Base-by-base conservation (phyloP, 2,113 vertebrate species). In the Forbesichthys agassizii region DNA sequence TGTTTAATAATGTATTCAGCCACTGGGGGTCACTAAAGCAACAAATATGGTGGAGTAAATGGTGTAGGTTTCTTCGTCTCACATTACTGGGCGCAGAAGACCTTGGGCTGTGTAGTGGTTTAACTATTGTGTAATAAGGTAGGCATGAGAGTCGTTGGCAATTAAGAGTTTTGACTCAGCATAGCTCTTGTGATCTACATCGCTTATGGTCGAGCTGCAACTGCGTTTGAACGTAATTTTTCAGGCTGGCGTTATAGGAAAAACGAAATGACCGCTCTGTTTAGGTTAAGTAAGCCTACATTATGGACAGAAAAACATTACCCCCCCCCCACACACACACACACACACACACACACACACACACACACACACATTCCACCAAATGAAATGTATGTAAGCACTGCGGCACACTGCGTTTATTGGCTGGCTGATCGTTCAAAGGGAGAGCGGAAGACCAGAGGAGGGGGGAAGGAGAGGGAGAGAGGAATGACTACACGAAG, bases 11-110 rank as follows among this genome's bases (percentile, higher is more conserved):
- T 66, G 67, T 76, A 72, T 88, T 77, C 88, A 83, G 83, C 90
- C 90, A 89, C 88, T 91, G 86, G 90, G 90, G 90, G 88, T 90
- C 88, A 88, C 87, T 86, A 80, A 84, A 87, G 85, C 86, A 84
- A 82, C 88, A 85, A 66, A 88, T 85, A 88, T 83, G 74, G 70
- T 69, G 68, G 66, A 61, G 73, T 69, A 85, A 67, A 71, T 48
- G 65, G 65, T 73, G 71, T 48, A 14, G 66, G 67, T 80, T 81
- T 80, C 85, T 73, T 83, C 88, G 82, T 88, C 77, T 85, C 85
- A 63, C 46, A 88, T 84, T 78, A 81, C 84, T 85, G 85, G 75
- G 70, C 64, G 73, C 56, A 64, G 69, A 42, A 81, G 76, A 79
- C 83, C 84, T 84, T 79, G 77, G 82, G 74, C 74, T 73, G 79